These are phyloP conservation scores for Setipinna tenuifilis DNA, from an alignment of 2,797 vertebrate species.

Conservation along the genomic window DNA sequence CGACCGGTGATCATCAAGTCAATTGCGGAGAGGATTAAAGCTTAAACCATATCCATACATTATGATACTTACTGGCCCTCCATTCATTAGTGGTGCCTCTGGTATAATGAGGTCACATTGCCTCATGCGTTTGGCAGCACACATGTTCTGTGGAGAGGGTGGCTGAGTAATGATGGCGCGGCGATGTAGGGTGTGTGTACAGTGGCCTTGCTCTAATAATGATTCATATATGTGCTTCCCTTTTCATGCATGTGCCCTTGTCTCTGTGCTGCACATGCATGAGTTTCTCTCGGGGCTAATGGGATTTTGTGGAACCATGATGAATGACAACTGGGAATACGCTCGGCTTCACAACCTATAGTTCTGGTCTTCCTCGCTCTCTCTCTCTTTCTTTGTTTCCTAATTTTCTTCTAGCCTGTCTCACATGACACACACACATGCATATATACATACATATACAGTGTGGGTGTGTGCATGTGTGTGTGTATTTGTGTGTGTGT, in stretches of 20 bases:
- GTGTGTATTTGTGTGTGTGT: too few species aligned
- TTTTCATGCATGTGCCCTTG: constrained; percentile 40
- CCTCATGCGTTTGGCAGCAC: neutral
- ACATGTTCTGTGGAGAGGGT: constrained; percentile 33
- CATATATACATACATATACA: neutral
- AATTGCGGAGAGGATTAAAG: constrained; percentile 38
- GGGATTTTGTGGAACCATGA: constrained; percentile 42
- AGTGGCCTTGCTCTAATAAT: constrained; percentile 39
- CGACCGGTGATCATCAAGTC: constrained; percentile 8
- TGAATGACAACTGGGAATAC: constrained; percentile 38
- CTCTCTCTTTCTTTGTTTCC: neutral
- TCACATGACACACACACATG: neutral
- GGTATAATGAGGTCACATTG: constrained; percentile 43
- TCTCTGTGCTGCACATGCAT: constrained; percentile 35
- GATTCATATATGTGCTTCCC: constrained; percentile 39
- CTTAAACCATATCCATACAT: constrained; percentile 51
- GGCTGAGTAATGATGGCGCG: constrained; percentile 45
- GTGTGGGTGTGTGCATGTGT: too few species aligned
- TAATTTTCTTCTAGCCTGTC: neutral
- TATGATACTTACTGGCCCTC: constrained; percentile 43
- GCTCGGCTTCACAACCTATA: neutral
- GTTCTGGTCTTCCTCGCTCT: neutral
- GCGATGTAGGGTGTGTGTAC: neutral
- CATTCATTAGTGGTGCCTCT: constrained; percentile 48
- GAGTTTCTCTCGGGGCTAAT: constrained; percentile 37